phyloP scores from a whole-genome alignment of 2,113 vertebrate genomes.

The Hylia prasina region DNA sequence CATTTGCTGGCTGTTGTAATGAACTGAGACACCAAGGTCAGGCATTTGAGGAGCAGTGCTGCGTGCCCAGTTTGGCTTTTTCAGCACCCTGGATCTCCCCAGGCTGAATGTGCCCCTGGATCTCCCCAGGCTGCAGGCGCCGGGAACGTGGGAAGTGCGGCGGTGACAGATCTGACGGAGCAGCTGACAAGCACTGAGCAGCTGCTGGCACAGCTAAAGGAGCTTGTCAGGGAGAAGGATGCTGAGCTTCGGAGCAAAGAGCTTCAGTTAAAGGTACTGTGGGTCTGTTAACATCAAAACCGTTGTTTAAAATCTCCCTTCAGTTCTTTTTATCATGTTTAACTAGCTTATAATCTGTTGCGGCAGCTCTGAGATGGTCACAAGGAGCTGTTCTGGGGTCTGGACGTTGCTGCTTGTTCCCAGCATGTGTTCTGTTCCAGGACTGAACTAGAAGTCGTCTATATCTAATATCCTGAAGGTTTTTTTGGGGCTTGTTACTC shows the following conservation, averaged over 20 bases:
- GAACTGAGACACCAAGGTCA: accelerated
- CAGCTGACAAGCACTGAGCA: slow-evolving; percentile 80
- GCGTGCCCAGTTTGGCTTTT: neutral
- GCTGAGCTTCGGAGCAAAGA: slow-evolving; percentile 76
- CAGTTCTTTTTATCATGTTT: neutral
- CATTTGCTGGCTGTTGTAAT: neutral
- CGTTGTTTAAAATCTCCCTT: neutral
- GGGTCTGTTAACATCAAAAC: neutral
- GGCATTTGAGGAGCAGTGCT: neutral
- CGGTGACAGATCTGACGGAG: slow-evolving; percentile 74
- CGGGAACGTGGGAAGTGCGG: neutral
- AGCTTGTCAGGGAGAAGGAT: slow-evolving; percentile 86
- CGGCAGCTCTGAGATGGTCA: neutral
- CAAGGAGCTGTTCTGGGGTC: neutral
- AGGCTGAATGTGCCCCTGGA: slow-evolving; percentile 20
- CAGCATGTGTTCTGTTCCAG: neutral
- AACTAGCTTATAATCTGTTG: neutral
- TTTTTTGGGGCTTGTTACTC: neutral
- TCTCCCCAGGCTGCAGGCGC: slow-evolving; percentile 68
- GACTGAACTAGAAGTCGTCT: neutral
- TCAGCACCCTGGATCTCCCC: neutral
- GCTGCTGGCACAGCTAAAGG: slow-evolving; percentile 85
- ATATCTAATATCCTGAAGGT: neutral
- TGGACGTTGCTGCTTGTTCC: neutral
- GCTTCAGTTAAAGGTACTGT: slow-evolving; percentile 81